A percentile compares a stretch with the other conserved stretches of the same genome.
phyloP scores from a whole-genome alignment of 2,797 vertebrate species.

The Macropus fuliginosus region DNA sequence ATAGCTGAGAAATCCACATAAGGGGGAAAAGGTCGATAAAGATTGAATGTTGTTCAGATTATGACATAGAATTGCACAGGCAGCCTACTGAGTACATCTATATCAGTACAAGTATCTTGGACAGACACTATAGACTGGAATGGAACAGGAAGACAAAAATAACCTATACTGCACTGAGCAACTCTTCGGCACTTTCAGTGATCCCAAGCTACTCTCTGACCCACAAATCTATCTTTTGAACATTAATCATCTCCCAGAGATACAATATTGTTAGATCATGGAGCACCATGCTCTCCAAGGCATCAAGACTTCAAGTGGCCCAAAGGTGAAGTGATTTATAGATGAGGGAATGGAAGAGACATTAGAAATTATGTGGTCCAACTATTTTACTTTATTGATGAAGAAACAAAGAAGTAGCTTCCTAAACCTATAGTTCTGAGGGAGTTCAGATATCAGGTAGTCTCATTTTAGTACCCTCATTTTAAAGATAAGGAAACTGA shows the following conservation, averaged over 20 bases:
- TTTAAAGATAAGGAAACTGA: not conserved
- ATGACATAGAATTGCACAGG: not conserved
- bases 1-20: not conserved
- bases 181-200: not conserved
- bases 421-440: not conserved
- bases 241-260: slow-evolving; percentile 6
- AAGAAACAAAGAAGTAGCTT: not conserved
- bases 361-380: not conserved
- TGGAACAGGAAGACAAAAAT: not conserved
- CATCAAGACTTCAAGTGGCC: not conserved
- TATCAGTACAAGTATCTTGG: not conserved
- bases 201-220: not conserved
- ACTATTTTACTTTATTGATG: not conserved
- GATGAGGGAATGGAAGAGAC: not conserved
- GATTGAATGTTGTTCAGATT: not conserved
- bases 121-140: not conserved
- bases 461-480: not conserved
- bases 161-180: not conserved
- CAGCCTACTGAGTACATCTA: not conserved
- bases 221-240: not conserved
- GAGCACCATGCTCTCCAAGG: not conserved
- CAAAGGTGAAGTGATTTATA: not conserved
- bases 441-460: not conserved
- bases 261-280: not conserved
- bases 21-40: not conserved